These are phyloP conservation scores for Furcula furcula DNA, from an alignment of 2,888 invertebrate species.

Conservation along the genomic window DNA sequence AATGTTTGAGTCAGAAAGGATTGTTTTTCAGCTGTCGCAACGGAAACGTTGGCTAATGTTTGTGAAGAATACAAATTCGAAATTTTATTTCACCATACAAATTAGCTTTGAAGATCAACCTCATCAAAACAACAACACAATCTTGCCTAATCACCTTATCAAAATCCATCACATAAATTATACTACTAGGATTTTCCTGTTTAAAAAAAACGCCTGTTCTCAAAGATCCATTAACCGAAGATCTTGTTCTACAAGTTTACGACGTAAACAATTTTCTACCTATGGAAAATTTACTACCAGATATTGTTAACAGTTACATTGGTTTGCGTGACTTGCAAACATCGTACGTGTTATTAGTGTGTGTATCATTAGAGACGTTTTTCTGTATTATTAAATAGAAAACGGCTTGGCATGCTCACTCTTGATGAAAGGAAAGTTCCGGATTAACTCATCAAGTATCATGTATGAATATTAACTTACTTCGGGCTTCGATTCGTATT, in stretches of 20 bases:
- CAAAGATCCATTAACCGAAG: slow-evolving; percentile 34
- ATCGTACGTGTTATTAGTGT: slow-evolving; percentile 36
- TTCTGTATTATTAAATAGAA: slow-evolving; percentile 56
- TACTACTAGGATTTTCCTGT: too few relatives aligned
- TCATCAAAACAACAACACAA: background rate
- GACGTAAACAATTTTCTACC: slow-evolving; percentile 55
- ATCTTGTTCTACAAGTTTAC: slow-evolving; percentile 36
- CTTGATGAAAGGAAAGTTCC: slow-evolving; percentile 49
- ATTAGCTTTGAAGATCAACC: background rate
- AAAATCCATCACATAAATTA: background rate
- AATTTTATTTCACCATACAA: too few relatives aligned
- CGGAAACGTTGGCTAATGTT: too few relatives aligned
- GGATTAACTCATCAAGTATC: background rate
- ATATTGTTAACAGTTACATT: slow-evolving; percentile 46
- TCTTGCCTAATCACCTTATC: background rate
- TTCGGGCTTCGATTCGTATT: too few relatives aligned
- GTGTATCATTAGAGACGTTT: slow-evolving; percentile 30
- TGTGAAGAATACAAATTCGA: too few relatives aligned
- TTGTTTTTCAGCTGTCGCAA: too few relatives aligned
- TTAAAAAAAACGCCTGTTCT: slow-evolving; percentile 23
- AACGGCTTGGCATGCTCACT: slow-evolving; percentile 41
- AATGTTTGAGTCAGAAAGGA: too few relatives aligned
- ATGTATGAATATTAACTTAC: too few relatives aligned
- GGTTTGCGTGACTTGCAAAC: slow-evolving; percentile 52
- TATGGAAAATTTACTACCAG: slow-evolving; percentile 65